These are phyloP conservation scores for Mastacembelus armatus DNA, from an alignment of 2,797 vertebrate genomes.

Conservation along the genomic window DNA sequence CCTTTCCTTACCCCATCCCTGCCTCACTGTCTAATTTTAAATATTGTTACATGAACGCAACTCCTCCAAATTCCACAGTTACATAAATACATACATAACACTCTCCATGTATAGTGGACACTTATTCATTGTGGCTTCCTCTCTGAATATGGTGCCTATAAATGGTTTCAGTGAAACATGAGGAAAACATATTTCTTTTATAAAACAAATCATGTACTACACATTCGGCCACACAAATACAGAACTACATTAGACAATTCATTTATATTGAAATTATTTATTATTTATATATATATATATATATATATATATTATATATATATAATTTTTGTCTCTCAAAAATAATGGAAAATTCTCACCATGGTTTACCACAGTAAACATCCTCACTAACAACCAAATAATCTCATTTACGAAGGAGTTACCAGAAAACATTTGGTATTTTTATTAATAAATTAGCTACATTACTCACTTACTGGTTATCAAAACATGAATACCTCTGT, in stretches of 20 bases:
- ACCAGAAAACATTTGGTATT: slow-evolving; percentile 7
- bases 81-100: slow-evolving; percentile 41
- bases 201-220: background rate
- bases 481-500: background rate
- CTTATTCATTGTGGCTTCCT: background rate
- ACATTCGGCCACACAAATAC: background rate
- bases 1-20: slow-evolving; percentile 16
- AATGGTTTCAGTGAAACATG: background rate
- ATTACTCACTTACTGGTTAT: slow-evolving; percentile 7
- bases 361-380: slow-evolving; percentile 16
- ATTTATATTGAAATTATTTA: no score
- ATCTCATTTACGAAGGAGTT: background rate
- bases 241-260: no score
- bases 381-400: slow-evolving; percentile 25
- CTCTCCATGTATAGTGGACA: slow-evolving; percentile 31
- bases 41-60: slow-evolving; percentile 43
- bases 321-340: no score
- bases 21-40: slow-evolving; percentile 60
- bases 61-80: slow-evolving; percentile 39
- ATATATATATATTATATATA: no score
- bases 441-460: background rate
- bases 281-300: no score
- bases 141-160: slow-evolving; percentile 9
- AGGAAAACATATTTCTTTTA: slow-evolving; percentile 16
- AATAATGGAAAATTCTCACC: background rate